phyloP scores from a whole-genome alignment of 2,888 invertebrate species.

The Drosophila setosimentum region DNA sequence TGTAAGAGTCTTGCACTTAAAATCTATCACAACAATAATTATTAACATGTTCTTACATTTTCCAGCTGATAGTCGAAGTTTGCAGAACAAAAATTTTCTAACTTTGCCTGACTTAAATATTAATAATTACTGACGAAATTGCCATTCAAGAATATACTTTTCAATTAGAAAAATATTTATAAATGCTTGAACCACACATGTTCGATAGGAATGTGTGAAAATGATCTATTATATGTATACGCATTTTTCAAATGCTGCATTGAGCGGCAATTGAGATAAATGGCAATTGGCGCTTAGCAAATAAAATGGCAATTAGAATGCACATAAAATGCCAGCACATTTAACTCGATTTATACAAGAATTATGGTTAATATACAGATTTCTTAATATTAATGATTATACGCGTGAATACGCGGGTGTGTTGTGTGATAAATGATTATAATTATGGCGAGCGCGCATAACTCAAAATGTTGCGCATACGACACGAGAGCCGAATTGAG shows the following conservation, averaged over 20 bases:
- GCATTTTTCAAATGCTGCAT: constrained; percentile 19
- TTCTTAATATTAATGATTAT: constrained; percentile 51
- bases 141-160: constrained; percentile 4
- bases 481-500: constrained; percentile 47
- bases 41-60: not conserved
- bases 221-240: constrained; percentile 32
- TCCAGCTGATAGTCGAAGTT: not conserved
- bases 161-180: not conserved
- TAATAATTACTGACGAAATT: constrained; percentile 6
- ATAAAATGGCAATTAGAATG: constrained; percentile 59
- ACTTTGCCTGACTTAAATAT: not conserved
- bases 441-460: constrained; percentile 50
- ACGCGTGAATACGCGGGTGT: constrained; percentile 5
- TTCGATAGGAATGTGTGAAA: constrained; percentile 28
- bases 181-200: constrained; percentile 1
- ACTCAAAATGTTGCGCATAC: constrained; percentile 69
- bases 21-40: not conserved
- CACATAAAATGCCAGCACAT: constrained; percentile 53
- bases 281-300: constrained; percentile 29
- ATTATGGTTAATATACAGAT: constrained; percentile 49
- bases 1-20: not conserved
- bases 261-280: constrained; percentile 37
- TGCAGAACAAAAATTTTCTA: not conserved
- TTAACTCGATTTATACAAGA: constrained; percentile 33
- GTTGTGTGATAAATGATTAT: constrained; percentile 54